Conservation (phyloP, 2,888 invertebrate species). For the Allophyes oxyacanthae region DNA sequence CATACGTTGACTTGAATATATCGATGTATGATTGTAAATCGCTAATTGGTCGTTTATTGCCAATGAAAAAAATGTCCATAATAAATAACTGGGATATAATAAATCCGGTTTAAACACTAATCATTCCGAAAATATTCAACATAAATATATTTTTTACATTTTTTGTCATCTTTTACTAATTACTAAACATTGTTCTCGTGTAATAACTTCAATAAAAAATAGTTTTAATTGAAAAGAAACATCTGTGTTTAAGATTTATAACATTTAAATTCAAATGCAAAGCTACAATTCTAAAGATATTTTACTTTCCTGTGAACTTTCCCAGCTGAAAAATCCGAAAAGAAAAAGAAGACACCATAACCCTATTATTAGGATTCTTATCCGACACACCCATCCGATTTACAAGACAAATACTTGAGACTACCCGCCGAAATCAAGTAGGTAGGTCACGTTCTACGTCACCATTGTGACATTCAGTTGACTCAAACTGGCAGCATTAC, state of each 20-base stretch:
- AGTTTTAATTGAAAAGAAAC: background rate
- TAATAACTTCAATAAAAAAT: background rate
- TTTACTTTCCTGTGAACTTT: constrained; percentile 16
- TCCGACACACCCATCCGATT: constrained; percentile 66
- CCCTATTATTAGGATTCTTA: constrained; percentile 65
- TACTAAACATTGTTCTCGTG: too few species aligned
- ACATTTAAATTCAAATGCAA: background rate
- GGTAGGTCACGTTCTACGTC: constrained; percentile 78
- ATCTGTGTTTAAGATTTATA: background rate
- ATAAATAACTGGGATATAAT: background rate
- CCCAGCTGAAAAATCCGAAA: constrained; percentile 49
- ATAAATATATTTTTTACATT: too few species aligned
- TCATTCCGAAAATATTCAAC: too few species aligned
- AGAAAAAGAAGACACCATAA: constrained; percentile 53
- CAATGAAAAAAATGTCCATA: background rate
- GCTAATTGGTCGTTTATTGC: constrained; percentile 16
- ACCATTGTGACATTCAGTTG: constrained; percentile 80
- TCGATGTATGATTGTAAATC: constrained; percentile 10
- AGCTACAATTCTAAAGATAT: background rate
- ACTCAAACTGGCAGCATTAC: constrained; percentile 75
- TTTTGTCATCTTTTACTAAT: too few species aligned
- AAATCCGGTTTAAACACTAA: background rate
- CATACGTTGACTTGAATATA: constrained; percentile 13
- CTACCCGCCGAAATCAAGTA: constrained; percentile 73
- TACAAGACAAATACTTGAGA: constrained; percentile 67